Percentiles rank a stretch among this genome's conserved stretches.
Evolutionary conservation across 2,888 invertebrate genomes (phyloP).

Genomic region (Gibbula magus): DNA sequence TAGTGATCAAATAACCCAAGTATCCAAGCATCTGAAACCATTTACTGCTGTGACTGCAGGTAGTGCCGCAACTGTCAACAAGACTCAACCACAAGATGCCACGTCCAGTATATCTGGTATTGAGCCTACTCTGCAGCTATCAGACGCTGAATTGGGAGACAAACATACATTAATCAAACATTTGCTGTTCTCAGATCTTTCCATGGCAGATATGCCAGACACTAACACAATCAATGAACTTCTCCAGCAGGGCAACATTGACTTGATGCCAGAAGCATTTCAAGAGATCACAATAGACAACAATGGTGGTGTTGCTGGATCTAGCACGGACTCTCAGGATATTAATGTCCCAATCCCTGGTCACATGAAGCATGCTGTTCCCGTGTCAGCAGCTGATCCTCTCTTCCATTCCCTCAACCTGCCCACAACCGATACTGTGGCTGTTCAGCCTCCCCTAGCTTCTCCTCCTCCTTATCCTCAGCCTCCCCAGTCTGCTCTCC

Average conservation of each 20-base stretch:
- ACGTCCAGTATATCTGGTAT: conserved; percentile 6
- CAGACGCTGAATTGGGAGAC: conserved; percentile 4
- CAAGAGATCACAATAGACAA: conserved; percentile 25
- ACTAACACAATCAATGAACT: conserved; percentile 8
- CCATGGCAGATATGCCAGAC: conserved; percentile 14
- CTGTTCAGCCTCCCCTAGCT: neutral
- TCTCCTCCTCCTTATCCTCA: neutral
- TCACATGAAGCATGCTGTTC: conserved; percentile 4
- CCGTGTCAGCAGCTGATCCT: conserved; percentile 3
- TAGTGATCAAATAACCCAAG: neutral
- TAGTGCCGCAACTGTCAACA: neutral
- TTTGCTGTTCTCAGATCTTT: conserved; percentile 4
- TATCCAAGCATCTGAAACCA: conserved; percentile 9
- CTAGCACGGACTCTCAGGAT: neutral
- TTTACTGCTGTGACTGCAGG: neutral
- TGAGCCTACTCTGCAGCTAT: conserved; percentile 11
- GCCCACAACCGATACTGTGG: neutral
- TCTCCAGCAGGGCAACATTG: conserved; percentile 11
- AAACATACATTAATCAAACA: conserved; percentile 8
- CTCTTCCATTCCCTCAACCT: neutral
- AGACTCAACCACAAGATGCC: neutral
- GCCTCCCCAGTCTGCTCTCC: neutral
- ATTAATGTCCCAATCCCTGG: neutral
- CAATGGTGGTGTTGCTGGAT: neutral
- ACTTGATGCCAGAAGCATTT: conserved; percentile 7